Conservation (phyloP, 2,888 invertebrate genomes). For the Eledona agricola region DNA sequence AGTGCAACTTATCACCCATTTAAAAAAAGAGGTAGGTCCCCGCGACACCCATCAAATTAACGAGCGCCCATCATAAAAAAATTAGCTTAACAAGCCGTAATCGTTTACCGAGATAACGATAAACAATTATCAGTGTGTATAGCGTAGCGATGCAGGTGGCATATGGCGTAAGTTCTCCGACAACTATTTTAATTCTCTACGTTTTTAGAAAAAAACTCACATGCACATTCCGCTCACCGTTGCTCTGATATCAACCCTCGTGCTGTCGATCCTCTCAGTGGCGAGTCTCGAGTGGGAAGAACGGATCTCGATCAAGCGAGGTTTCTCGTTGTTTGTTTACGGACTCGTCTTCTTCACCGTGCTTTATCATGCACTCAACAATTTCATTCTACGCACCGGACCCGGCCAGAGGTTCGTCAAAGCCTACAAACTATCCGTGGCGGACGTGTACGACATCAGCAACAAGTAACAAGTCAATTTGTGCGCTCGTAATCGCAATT, state of each 20-base stretch:
- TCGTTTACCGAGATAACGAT: too few species aligned
- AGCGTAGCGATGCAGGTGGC: conserved; percentile 14
- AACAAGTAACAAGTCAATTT: conserved; percentile 69
- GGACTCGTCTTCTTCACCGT: conserved; percentile 76
- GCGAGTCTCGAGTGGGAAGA: conserved; percentile 62
- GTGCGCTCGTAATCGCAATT: too few species aligned
- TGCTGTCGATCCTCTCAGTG: conserved; percentile 48
- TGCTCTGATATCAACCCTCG: conserved; percentile 36
- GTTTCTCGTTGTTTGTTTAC: conserved; percentile 68
- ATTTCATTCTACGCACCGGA: conserved; percentile 68
- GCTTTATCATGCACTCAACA: conserved; percentile 72
- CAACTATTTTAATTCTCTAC: not conserved
- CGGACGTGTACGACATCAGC: conserved; percentile 76
- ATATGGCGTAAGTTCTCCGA: conserved; percentile 4
- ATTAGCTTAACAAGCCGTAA: too few species aligned
- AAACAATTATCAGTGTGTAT: conserved; percentile 14
- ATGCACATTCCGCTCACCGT: conserved; percentile 32
- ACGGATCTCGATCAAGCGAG: conserved; percentile 70
- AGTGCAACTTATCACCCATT: conserved; percentile 40
- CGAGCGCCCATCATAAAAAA: not conserved
- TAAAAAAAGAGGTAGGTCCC: conserved; percentile 46
- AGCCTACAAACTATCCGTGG: conserved; percentile 72
- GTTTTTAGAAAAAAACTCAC: conserved; percentile 26
- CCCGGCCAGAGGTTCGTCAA: conserved; percentile 69
- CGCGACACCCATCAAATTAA: too few species aligned